Percentiles rank a stretch among this genome's conserved stretches.
These are phyloP conservation scores for Syngnathus floridae DNA, from an alignment of 2,113 vertebrate species.

Conservation along the genomic window DNA sequence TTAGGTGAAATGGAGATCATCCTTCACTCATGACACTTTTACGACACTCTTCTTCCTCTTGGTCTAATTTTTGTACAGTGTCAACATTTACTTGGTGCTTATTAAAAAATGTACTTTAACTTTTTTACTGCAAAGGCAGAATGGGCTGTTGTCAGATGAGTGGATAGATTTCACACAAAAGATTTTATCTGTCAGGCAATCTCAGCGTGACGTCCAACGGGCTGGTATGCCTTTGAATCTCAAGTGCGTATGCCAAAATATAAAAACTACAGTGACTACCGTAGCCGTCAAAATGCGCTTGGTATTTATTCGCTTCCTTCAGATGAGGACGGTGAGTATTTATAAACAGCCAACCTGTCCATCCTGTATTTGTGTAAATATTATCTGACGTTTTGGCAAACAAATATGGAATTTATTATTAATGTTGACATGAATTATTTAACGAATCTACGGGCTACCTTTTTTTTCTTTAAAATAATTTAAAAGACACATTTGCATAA, in stretches of 20 bases:
- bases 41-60: conserved; percentile 47
- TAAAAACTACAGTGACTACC: background rate
- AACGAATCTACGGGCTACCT: too few relatives aligned
- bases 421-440: too few relatives aligned
- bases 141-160: background rate
- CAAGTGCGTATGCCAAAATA: background rate
- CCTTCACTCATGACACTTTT: conserved; percentile 38
- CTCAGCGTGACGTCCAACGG: conserved; percentile 7
- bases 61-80: conserved; percentile 46
- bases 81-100: conserved; percentile 55
- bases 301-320: conserved; percentile 8
- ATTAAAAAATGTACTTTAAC: conserved; percentile 45
- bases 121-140: background rate
- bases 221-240: conserved; percentile 15
- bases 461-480: background rate
- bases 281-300: conserved; percentile 5
- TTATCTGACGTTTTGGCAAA: conserved; percentile 8
- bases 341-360: conserved; percentile 13
- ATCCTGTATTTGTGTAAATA: conserved; percentile 24
- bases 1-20: conserved; percentile 23
- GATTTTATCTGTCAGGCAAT: conserved; percentile 12
- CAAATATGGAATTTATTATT: conserved; percentile 15
- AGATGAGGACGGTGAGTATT: conserved; percentile 7
- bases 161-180: conserved; percentile 1
- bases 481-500: background rate